phyloP scores from a whole-genome alignment of 2,113 vertebrate genomes.

The Lagopus leucura region DNA sequence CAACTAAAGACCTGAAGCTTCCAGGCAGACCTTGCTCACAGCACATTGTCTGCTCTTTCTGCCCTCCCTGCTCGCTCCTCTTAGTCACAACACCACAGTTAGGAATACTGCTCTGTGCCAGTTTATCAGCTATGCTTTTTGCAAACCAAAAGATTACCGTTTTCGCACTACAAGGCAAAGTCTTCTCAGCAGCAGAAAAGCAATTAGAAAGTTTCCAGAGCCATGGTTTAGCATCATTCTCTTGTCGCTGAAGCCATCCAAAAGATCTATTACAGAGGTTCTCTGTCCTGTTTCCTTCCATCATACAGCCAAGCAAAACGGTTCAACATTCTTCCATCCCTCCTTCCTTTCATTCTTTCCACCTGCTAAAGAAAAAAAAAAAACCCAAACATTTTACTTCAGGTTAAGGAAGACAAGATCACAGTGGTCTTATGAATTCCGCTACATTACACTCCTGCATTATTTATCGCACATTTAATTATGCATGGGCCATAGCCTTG shows the following conservation, averaged over 20 bases:
- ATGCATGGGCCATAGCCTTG: not conserved
- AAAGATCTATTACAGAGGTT: constrained; percentile 80
- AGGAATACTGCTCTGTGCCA: not conserved
- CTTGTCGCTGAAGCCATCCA: constrained; percentile 84
- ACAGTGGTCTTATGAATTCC: rapidly evolving
- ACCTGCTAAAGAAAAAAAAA: constrained; percentile 32
- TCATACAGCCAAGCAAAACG: constrained; percentile 82
- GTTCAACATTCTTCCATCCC: constrained; percentile 85
- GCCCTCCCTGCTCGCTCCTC: not conserved
- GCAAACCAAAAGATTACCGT: constrained; percentile 76
- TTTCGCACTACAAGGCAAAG: constrained; percentile 75
- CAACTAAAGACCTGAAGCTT: not conserved
- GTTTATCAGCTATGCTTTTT: rapidly evolving
- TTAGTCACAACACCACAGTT: not conserved
- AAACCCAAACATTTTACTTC: not conserved
- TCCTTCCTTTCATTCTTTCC: constrained; percentile 90
- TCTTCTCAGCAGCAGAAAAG: constrained; percentile 87
- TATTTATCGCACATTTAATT: not conserved
- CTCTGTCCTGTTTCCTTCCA: constrained; percentile 90
- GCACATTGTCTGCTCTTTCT: not conserved
- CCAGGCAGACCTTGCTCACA: not conserved
- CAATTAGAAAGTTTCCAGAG: constrained; percentile 93
- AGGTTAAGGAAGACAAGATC: not conserved
- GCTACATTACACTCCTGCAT: not conserved
- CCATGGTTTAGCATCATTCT: constrained; percentile 86